A percentile compares a stretch with the other conserved stretches of the same genome.
Conservation (phyloP, 2,888 invertebrate species). For the Phyllotreta striolata region DNA sequence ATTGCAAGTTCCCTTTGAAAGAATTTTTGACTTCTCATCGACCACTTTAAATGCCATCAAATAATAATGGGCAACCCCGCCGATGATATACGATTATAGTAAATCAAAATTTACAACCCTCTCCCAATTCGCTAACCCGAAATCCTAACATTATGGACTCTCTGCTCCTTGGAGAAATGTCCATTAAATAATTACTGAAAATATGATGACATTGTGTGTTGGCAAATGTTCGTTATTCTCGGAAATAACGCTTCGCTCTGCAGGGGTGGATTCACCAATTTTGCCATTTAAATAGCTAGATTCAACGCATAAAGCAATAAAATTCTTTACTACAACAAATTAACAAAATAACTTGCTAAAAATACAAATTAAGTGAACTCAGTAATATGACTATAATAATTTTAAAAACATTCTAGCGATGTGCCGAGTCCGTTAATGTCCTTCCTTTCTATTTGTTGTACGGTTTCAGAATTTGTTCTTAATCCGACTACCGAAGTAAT, state of each 20-base stretch:
- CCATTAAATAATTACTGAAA: slow-evolving; percentile 45
- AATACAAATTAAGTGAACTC: too few relatives aligned
- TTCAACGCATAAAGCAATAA: too few relatives aligned
- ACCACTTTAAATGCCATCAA: too few relatives aligned
- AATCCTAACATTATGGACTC: slow-evolving; percentile 38
- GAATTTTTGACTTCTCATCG: not conserved
- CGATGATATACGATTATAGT: too few relatives aligned
- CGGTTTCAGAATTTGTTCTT: slow-evolving; percentile 31
- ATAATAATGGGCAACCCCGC: too few relatives aligned
- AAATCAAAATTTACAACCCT: slow-evolving; percentile 38
- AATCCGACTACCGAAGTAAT: slow-evolving; percentile 30
- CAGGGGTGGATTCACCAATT: not conserved
- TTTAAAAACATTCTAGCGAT: too few relatives aligned
- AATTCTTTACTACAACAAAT: too few relatives aligned
- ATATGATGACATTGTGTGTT: slow-evolving; percentile 31
- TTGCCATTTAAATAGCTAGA: too few relatives aligned
- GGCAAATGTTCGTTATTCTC: slow-evolving; percentile 34
- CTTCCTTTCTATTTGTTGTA: not conserved
- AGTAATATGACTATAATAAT: too few relatives aligned
- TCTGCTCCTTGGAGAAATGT: slow-evolving; percentile 42
- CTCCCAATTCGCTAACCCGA: slow-evolving; percentile 2
- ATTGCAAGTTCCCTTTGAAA: not conserved
- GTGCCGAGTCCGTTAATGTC: not conserved
- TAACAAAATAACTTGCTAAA: too few relatives aligned
- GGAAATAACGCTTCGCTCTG: slow-evolving; percentile 23